Conservation (phyloP, 2,888 invertebrate species). For the Mesoligia furuncula region DNA sequence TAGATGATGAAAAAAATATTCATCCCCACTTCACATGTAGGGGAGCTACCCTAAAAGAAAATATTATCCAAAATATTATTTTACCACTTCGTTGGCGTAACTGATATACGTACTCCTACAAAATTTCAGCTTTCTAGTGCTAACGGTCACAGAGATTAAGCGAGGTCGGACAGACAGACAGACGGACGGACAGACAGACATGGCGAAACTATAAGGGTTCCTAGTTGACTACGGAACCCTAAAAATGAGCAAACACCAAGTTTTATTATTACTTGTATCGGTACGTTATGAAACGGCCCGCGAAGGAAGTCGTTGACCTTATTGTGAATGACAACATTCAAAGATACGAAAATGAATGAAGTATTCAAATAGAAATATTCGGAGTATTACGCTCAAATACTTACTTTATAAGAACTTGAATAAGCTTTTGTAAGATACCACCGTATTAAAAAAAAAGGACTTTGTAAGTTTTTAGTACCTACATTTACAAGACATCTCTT, state of each 20-base stretch:
- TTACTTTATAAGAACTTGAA: constrained; percentile 16
- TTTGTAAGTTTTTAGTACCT: neutral
- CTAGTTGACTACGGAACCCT: no score
- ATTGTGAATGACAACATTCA: constrained; percentile 3
- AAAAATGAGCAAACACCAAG: constrained; percentile 42
- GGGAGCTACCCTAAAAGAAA: no score
- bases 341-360: neutral
- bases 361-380: constrained; percentile 10
- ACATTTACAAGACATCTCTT: constrained; percentile 6
- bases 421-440: constrained; percentile 9
- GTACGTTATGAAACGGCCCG: constrained; percentile 9
- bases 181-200: no score
- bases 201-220: no score
- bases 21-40: no score
- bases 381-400: constrained; percentile 4
- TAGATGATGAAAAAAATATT: no score
- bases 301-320: constrained; percentile 46
- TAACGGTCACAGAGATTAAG: no score
- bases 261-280: constrained; percentile 28
- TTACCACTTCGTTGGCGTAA: no score
- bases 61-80: no score
- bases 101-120: no score
- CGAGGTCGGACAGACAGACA: no score
- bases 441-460: neutral
- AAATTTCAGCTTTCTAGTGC: no score